Conservation (phyloP, 2,797 vertebrate genomes). For the Xyrichtys novacula region DNA sequence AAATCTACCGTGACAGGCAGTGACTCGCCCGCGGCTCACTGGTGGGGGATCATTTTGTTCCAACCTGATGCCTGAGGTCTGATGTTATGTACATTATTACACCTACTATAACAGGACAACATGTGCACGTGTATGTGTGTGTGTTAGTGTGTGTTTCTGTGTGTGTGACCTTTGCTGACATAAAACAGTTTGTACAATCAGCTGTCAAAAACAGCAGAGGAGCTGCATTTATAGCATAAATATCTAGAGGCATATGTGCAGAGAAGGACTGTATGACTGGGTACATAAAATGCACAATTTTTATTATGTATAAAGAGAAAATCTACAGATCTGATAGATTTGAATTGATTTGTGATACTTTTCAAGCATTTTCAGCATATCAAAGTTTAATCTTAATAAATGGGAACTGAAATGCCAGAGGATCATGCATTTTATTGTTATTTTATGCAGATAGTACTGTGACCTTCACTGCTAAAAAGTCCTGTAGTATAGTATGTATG, state of each 20-base stretch:
- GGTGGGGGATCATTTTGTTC: slow-evolving; percentile 19
- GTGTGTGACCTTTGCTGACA: slow-evolving; percentile 29
- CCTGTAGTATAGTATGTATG: no score
- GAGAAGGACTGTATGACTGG: background rate
- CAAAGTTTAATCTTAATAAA: no score
- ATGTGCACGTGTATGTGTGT: no score
- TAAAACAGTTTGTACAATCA: slow-evolving; percentile 6
- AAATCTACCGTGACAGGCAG: slow-evolving; percentile 26
- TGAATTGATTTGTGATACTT: no score
- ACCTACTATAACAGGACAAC: slow-evolving; percentile 33
- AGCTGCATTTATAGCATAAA: slow-evolving; percentile 11
- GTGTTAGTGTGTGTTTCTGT: no score
- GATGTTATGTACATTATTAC: slow-evolving; percentile 14
- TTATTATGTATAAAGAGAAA: no score
- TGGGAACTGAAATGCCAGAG: no score
- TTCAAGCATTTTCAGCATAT: no score
- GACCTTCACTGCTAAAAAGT: no score
- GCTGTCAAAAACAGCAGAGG: slow-evolving; percentile 8
- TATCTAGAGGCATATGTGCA: background rate
- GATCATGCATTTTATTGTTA: no score
- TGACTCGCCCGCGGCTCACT: slow-evolving; percentile 24
- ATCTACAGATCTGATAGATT: no score
- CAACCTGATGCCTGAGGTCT: slow-evolving; percentile 20
- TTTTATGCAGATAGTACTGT: no score
- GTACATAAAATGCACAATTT: background rate